phyloP scores from a whole-genome alignment of 2,797 vertebrate species.

The Epinephelus awoara region DNA sequence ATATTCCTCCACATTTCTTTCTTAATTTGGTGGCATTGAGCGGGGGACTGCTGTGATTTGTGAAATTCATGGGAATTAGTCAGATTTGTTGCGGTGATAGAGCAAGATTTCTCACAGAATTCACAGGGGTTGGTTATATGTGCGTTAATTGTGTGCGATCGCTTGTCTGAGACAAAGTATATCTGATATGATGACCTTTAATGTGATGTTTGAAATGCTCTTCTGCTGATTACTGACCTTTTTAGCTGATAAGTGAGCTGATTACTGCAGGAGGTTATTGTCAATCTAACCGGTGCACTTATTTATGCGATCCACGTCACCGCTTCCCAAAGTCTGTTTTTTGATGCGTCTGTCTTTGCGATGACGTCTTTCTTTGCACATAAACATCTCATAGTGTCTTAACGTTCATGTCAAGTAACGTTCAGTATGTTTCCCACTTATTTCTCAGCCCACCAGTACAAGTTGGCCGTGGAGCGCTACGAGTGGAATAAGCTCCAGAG shows the following conservation, averaged over 20 bases:
- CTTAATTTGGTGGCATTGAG: too few relatives aligned
- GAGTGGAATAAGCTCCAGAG: conserved; percentile 99
- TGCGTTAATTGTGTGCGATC: too few relatives aligned
- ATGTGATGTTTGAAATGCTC: conserved; percentile 20
- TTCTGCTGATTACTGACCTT: conserved; percentile 61
- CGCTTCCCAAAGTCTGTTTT: too few relatives aligned
- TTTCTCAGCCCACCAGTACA: conserved; percentile 93
- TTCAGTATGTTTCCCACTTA: background rate
- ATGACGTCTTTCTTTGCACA: too few relatives aligned
- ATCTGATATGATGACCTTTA: conserved; percentile 44
- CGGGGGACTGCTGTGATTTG: too few relatives aligned
- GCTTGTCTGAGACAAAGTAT: background rate
- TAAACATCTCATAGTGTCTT: background rate
- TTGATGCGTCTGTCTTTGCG: too few relatives aligned
- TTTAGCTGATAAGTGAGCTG: conserved; percentile 40
- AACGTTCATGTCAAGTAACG: background rate
- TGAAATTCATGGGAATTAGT: too few relatives aligned
- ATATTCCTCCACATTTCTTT: background rate
- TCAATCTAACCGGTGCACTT: too few relatives aligned
- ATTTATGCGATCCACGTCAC: too few relatives aligned
- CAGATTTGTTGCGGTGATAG: too few relatives aligned
- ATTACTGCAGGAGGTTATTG: conserved; percentile 10
- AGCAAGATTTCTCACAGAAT: too few relatives aligned
- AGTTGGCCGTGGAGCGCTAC: conserved; percentile 96
- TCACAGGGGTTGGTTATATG: too few relatives aligned